Evolutionary conservation across 1,140 invertebrate species (phyloP), one percentile per base, ranked within the genome.

Genomic region (Phymorhynchus buccinoides): DNA sequence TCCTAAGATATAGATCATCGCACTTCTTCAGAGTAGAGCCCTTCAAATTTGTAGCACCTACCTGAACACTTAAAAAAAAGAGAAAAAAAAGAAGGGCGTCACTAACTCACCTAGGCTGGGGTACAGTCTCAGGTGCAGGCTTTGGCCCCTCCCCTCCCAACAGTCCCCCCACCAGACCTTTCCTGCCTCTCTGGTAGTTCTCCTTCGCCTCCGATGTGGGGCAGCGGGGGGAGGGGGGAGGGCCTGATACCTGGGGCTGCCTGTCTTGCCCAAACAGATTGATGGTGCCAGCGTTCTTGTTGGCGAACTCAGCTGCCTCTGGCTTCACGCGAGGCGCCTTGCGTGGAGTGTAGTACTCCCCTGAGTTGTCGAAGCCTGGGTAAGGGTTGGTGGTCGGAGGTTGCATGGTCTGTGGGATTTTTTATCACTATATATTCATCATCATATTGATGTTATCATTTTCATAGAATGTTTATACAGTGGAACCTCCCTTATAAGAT

Each of bases 311-410:
- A 30, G 89, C 86, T 52, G 88, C 91, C 73, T 92, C 87, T 27
- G 89, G 89, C 48, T 86, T 88, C 1, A 92, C 88, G 12, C 91
- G 86, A 48, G 89, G 86, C n/a, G 84, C 86, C 18, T 86, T 88
- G 3, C 84, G 81, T 35, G 89, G 90, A 39, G 87, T 87, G 41
- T 78, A 73, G 81, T 89, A 89, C 1, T 86, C 84, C 16, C 88
- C 90, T 30, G 90, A 84, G 3, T 88, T 79, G 77, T 92, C 91
- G 82, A 88, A 91, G 0, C 90, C 89, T 37, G 91, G 91, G 83
- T 91, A 92, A 30, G 91, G 91, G 16, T 85, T 39, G 0, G n/a
- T 42, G 82, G 27, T 84, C 88, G 91, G 30, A 85, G 81, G 44
- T 90, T 92, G 88, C 73, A 84, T 35, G 86, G 88, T n/a, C 87